phyloP scores from a whole-genome alignment of 2,797 vertebrate genomes.

The Anguilla obscura region DNA sequence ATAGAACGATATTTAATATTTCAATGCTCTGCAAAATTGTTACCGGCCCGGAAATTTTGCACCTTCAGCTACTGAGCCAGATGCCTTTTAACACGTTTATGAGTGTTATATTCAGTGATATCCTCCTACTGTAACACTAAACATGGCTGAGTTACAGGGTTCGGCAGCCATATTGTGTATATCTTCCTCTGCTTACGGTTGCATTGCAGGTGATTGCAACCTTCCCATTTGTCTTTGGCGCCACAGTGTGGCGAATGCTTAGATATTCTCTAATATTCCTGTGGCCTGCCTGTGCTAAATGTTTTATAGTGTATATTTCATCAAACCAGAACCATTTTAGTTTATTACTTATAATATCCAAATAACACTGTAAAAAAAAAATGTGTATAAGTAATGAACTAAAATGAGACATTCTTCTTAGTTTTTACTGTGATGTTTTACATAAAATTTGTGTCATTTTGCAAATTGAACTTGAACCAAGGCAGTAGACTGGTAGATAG shows the following conservation, averaged over 20 bases:
- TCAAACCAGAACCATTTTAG: neutral
- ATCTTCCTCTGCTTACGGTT: constrained; percentile 22
- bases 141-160: constrained; percentile 26
- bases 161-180: constrained; percentile 27
- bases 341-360: neutral
- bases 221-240: constrained; percentile 26
- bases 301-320: neutral
- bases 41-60: neutral
- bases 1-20: neutral
- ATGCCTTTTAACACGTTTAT: neutral
- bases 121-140: neutral
- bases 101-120: neutral
- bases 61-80: neutral
- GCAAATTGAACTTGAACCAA: neutral
- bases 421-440: too few species aligned
- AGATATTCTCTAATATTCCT: neutral
- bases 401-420: too few species aligned
- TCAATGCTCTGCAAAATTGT: neutral
- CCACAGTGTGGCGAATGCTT: constrained; percentile 34
- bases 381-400: too few species aligned
- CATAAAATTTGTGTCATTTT: neutral
- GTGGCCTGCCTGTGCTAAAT: neutral
- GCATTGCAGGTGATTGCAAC: neutral
- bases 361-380: neutral
- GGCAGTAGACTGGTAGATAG: neutral